phyloP scores from a whole-genome alignment of 2,888 invertebrate genomes.

The Meteorus cinctellus region DNA sequence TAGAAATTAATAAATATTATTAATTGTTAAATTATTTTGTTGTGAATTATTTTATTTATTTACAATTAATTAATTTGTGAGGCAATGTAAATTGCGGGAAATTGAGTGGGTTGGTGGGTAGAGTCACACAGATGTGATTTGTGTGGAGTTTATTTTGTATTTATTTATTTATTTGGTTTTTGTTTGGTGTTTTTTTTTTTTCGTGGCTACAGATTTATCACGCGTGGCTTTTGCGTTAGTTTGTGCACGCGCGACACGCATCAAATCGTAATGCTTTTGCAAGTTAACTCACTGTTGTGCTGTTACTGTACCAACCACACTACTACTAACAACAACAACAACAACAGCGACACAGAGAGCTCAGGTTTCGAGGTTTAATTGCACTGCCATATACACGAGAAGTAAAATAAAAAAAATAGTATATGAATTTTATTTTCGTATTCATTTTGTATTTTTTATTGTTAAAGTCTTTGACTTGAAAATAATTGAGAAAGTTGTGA shows the following conservation, averaged over 20 bases:
- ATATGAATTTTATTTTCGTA: background rate
- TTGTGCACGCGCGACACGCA: slow-evolving; percentile 48
- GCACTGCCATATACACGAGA: slow-evolving; percentile 47
- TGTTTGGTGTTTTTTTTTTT: slow-evolving; percentile 21
- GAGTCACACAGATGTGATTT: background rate
- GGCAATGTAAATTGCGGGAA: slow-evolving; percentile 21
- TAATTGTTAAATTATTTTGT: too few species aligned
- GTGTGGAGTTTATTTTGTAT: too few species aligned
- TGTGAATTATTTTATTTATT: too few species aligned
- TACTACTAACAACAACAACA: slow-evolving; percentile 34
- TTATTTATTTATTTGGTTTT: too few species aligned
- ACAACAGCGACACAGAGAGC: slow-evolving; percentile 50
- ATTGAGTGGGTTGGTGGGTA: slow-evolving; percentile 35
- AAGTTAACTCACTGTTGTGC: background rate
- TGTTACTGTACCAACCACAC: slow-evolving; percentile 1
- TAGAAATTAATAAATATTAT: too few species aligned
- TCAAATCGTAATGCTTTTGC: slow-evolving; percentile 52
- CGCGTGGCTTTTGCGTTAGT: slow-evolving; percentile 39
- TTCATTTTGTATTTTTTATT: background rate
- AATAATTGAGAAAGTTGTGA: background rate
- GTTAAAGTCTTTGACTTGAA: background rate
- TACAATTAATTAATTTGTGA: too few species aligned
- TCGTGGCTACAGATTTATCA: slow-evolving; percentile 53
- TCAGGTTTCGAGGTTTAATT: slow-evolving; percentile 65
- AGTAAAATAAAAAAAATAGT: background rate